These are phyloP conservation scores for Xylophagus ater DNA, from an alignment of 2,888 invertebrate species.

Conservation along the genomic window DNA sequence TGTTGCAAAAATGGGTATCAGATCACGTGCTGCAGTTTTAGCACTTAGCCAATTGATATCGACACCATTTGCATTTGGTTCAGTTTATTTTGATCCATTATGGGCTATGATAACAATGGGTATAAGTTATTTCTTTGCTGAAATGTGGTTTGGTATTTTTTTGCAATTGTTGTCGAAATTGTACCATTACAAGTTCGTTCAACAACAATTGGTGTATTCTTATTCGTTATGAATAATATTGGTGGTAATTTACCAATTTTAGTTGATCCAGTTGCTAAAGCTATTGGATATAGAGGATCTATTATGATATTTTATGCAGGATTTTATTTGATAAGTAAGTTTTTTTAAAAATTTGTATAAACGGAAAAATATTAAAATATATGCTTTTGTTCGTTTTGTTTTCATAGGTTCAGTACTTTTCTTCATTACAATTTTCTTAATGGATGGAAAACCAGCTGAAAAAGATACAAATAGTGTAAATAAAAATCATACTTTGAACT, in stretches of 20 bases:
- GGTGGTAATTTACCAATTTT: slow-evolving; percentile 82
- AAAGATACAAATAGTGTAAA: too few relatives aligned
- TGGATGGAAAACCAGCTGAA: slow-evolving; percentile 49
- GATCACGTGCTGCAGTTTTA: slow-evolving; percentile 66
- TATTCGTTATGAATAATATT: slow-evolving; percentile 87
- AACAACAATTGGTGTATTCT: slow-evolving; percentile 73
- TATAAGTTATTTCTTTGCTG: slow-evolving; percentile 82
- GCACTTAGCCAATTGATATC: slow-evolving; percentile 73
- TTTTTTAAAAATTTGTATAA: too few relatives aligned
- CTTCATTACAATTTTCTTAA: slow-evolving; percentile 66
- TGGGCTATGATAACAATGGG: slow-evolving; percentile 81
- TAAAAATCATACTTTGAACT: too few relatives aligned
- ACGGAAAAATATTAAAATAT: neutral
- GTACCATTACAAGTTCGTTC: slow-evolving; percentile 74
- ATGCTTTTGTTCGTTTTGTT: too few relatives aligned
- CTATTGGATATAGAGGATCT: slow-evolving; percentile 70
- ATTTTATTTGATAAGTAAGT: slow-evolving; percentile 74
- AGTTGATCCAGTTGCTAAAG: slow-evolving; percentile 73
- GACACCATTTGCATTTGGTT: slow-evolving; percentile 75
- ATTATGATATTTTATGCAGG: slow-evolving; percentile 83
- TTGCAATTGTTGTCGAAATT: slow-evolving; percentile 80
- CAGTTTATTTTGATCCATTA: slow-evolving; percentile 66
- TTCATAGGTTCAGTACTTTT: slow-evolving; percentile 78
- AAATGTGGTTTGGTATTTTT: slow-evolving; percentile 92
- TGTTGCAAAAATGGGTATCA: slow-evolving; percentile 74